Evolutionary conservation across 1,140 invertebrate genomes (phyloP), one percentile per base, ranked within the genome.

Genomic region (Lucilia sericata): DNA sequence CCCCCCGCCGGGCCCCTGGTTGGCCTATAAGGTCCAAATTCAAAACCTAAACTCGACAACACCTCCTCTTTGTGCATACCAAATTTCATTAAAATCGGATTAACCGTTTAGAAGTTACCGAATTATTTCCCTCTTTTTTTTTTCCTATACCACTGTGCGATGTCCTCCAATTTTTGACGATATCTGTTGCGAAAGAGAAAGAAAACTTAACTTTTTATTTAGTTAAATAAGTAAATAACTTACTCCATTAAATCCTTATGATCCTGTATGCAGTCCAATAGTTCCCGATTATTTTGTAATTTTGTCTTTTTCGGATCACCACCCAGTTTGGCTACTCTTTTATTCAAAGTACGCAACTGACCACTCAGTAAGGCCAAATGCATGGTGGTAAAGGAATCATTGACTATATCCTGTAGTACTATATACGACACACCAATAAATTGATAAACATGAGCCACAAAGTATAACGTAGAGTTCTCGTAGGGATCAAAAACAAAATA

Each of bases 141-240:
- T n/a, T n/a, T n/a, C n/a, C n/a, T n/a, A n/a, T n/a, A n/a, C n/a
- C n/a, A n/a, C n/a, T n/a, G n/a, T n/a, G n/a, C n/a, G n/a, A 84
- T 85, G 7, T 83, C 25, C 2, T 51, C 34, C 2, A 84, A 85
- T 9, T 87, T 60, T 9, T 84, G 60, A 55, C 86, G 75, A 60
- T 86, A 87, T 21, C 86, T 87, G 42, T 0, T 83, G 25, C 25
- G 82, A 4, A n/a, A 12, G 51, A 76, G 60, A 70, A 75, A 17
- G 19, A 12, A 10, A 42, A 30, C 25, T 30, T 3, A 30, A 30
- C 25, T 30, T 7, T 8, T 30, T 30, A 3, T 30, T 30, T 30
- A 30, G 1, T 30, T 1, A 42, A 65, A 47, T 5, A 70, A 4
- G 3, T 36, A 70, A 82, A 5, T 13, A 47, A 10, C 14, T 84